These are phyloP conservation scores for Buteo buteo DNA, from an alignment of 2,113 vertebrate genomes.

Conservation along the genomic window DNA sequence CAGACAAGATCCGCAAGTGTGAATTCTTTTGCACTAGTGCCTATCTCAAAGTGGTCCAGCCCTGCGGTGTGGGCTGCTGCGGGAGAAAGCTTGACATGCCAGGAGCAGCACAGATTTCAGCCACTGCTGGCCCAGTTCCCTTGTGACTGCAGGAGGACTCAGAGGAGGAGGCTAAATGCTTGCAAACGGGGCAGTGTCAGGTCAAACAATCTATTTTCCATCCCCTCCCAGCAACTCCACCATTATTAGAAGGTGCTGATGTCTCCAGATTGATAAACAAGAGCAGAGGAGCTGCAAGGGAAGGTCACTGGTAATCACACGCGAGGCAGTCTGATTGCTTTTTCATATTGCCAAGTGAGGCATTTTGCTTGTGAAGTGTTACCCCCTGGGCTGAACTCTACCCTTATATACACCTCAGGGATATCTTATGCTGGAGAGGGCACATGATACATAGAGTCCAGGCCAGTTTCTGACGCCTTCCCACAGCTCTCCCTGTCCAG, in stretches of 20 bases:
- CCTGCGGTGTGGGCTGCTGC: background rate
- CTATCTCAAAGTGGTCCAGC: background rate
- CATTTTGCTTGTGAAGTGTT: background rate
- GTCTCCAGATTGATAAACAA: background rate
- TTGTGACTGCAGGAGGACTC: background rate
- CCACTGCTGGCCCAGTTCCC: background rate
- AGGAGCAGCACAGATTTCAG: background rate
- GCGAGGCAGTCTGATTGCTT: background rate
- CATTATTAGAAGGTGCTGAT: background rate
- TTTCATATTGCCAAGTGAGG: background rate
- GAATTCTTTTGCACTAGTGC: background rate
- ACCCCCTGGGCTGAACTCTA: background rate
- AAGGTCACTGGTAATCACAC: background rate
- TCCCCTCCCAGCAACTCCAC: background rate
- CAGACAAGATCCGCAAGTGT: background rate
- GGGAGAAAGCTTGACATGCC: background rate
- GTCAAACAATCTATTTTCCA: background rate
- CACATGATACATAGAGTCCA: rapidly evolving
- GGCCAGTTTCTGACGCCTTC: background rate
- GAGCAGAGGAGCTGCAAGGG: background rate
- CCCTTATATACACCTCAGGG: background rate
- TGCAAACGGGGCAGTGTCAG: background rate
- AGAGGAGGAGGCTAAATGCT: background rate
- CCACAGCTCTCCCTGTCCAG: background rate
- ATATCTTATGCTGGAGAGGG: background rate